phyloP scores from a whole-genome alignment of 1,140 invertebrate genomes.

The Paramacrobiotus metropolitanus region DNA sequence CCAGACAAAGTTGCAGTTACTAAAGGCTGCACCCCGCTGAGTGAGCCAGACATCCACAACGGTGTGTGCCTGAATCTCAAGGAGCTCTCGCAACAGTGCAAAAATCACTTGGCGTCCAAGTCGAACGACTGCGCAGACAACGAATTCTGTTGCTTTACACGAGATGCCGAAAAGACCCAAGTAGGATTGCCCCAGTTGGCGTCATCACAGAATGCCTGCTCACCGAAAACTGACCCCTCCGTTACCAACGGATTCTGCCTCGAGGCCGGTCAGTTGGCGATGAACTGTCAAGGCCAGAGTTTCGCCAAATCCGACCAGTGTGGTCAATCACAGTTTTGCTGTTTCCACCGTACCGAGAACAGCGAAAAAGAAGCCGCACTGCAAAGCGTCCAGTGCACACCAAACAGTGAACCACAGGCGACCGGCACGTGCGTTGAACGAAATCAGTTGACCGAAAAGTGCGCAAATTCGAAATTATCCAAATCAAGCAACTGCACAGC shows the following conservation, averaged over 20 bases:
- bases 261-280: not conserved
- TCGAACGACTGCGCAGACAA: not conserved
- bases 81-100: not conserved
- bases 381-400: no score
- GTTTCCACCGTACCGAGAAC: not conserved
- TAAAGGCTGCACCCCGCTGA: not conserved
- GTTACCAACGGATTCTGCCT: not conserved
- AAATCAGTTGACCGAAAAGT: not conserved
- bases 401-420: not conserved
- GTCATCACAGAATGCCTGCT: not conserved
- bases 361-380: no score
- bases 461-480: not conserved
- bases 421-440: not conserved
- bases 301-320: not conserved
- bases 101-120: not conserved
- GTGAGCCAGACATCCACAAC: not conserved
- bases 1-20: no score
- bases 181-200: not conserved
- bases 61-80: not conserved
- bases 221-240: not conserved
- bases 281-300: not conserved
- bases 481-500: not conserved
- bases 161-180: not conserved
- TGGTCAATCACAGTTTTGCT: not conserved
- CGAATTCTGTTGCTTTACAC: not conserved